These are phyloP conservation scores for Chaetogeoica ovagalla DNA, from an alignment of 2,888 invertebrate genomes.

Conservation along the genomic window DNA sequence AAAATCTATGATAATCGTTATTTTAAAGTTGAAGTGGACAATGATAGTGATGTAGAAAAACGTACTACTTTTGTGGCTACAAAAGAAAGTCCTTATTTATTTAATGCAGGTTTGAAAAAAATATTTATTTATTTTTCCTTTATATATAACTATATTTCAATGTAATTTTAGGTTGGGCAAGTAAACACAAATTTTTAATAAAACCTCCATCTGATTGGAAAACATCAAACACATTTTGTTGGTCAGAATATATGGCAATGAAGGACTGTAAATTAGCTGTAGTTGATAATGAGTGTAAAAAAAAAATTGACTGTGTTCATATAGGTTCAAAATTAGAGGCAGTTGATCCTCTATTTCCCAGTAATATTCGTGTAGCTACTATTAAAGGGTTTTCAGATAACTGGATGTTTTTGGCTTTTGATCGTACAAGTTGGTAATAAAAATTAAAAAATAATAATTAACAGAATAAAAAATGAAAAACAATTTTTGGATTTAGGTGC, in stretches of 20 bases:
- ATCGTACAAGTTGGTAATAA: conserved; percentile 35
- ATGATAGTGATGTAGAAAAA: conserved; percentile 18
- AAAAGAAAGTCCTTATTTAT: conserved; percentile 44
- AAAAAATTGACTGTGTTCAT: not conserved
- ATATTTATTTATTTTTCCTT: not conserved
- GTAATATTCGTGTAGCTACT: conserved; percentile 38
- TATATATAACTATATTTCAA: not conserved
- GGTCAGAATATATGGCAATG: conserved; percentile 13
- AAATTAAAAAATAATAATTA: not conserved
- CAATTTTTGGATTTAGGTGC: conserved; percentile 11
- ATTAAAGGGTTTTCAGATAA: conserved; percentile 36
- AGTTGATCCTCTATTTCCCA: conserved; percentile 33
- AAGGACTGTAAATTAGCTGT: conserved; percentile 11
- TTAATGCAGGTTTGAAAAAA: conserved; percentile 35
- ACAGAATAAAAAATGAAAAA: not conserved
- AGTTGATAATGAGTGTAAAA: conserved; percentile 22
- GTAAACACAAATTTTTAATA: conserved; percentile 29
- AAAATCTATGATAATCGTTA: conserved; percentile 45
- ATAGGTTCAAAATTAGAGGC: conserved; percentile 42
- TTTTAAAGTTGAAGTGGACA: conserved; percentile 41
- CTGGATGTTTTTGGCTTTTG: conserved; percentile 41
- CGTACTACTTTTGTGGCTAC: conserved; percentile 42
- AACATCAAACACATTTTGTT: conserved; percentile 1
- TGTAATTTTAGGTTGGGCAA: conserved; percentile 36
- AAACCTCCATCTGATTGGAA: conserved; percentile 41